Evolutionary conservation across 2,113 vertebrate species (phyloP), one percentile per base, ranked within the genome.

Genomic region (Salvator merianae): DNA sequence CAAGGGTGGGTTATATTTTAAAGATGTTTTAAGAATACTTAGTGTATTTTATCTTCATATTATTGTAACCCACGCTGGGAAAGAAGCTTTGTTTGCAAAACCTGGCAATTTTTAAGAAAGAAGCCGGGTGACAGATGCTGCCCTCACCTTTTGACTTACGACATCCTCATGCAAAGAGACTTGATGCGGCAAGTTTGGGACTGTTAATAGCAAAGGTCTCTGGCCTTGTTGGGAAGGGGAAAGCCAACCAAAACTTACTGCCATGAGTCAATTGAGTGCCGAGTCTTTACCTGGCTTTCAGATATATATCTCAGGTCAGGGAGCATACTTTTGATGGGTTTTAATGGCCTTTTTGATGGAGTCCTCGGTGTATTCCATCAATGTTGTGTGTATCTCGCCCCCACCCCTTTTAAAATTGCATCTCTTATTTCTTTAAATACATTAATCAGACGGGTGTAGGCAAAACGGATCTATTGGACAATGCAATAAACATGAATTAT

Each of bases 401-500:
- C 50, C 7, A 32, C 65, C 83, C n/a, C 94, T 93, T 91, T 53
- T 86, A 96, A 59, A 97, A 96, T 96, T 96, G 96, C 96, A 96
- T 96, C 96, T 96, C 95, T 96, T 96, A 96, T 96, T 96, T 96
- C 96, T 96, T 96, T 96, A 96, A 97, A 96, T 96, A 96, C 95
- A 95, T 96, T 97, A 96, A 97, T 97, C 96, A 96, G 93, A 91
- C 94, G 94, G 94, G 95, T 96, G 96, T 95, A 97, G 96, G 96
- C 96, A 97, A 97, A 96, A 97, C 96, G 93, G 96, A 97, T 97
- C 96, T 96, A 96, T 96, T 87, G 96, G 96, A 97, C 96, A 97
- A 98, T 97, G 97, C 97, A 97, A 98, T 98, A 98, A 98, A 99
- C 97, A 98, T 97, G 97, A 98, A 99, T 98, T 98, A 99, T 98